Conservation (phyloP, 2,888 invertebrate genomes). For the Latrodectus hesperus region DNA sequence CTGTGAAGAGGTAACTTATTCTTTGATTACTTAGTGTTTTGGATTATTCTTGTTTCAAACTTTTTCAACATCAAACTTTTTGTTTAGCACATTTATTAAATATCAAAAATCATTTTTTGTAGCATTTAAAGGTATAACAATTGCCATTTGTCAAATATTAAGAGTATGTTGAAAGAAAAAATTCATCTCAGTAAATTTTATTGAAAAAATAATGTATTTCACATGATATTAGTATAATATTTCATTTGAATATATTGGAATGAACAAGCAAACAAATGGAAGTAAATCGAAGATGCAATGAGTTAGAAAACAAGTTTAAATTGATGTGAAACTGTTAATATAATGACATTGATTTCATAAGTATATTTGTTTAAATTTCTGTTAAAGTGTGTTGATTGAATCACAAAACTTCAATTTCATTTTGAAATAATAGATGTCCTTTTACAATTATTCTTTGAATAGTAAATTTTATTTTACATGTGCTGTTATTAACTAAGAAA, state of each 20-base stretch:
- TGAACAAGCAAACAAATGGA: no score
- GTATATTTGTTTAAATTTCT: no score
- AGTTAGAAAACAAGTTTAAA: no score
- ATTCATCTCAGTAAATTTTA: not conserved
- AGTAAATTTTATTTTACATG: no score
- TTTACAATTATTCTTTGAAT: no score
- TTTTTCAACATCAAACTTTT: not conserved
- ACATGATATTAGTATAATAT: no score
- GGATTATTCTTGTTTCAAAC: not conserved
- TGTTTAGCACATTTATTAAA: not conserved
- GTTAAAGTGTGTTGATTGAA: not conserved
- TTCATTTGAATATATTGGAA: no score
- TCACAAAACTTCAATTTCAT: not conserved
- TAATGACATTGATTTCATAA: no score
- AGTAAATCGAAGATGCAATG: no score
- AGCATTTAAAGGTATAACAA: not conserved
- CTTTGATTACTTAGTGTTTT: not conserved
- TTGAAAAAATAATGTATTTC: not conserved
- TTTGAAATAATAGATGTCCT: not conserved
- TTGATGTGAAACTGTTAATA: no score
- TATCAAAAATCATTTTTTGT: not conserved
- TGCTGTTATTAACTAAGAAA: no score
- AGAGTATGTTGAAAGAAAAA: no score
- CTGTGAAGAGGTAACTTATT: constrained; percentile 57
- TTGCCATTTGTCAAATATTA: not conserved